A percentile compares a stretch with the other conserved stretches of the same genome.
phyloP scores from a whole-genome alignment of 2,113 vertebrate species.

The Oplegnathus fasciatus region DNA sequence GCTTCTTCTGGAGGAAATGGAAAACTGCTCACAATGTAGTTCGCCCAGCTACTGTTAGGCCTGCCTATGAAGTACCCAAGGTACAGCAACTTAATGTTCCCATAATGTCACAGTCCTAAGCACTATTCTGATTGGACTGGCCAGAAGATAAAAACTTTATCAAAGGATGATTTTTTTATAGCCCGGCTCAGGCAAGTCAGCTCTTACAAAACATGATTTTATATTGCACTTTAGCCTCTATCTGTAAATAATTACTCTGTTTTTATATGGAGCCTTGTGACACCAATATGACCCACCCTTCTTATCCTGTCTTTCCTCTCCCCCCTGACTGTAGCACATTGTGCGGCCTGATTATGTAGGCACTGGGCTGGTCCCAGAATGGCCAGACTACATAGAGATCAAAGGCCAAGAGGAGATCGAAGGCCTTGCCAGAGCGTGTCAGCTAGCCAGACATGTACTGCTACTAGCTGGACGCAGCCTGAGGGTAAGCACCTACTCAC shows the following conservation, averaged over 20 bases:
- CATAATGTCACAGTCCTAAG: background rate
- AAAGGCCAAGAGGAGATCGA: conserved; percentile 96
- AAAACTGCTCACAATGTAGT: conserved; percentile 76
- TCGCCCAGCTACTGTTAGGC: conserved; percentile 77
- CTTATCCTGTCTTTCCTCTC: background rate
- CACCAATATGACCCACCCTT: background rate
- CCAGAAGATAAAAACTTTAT: background rate
- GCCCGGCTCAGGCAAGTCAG: background rate
- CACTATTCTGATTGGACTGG: background rate
- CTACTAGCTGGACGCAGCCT: conserved; percentile 90
- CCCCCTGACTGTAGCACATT: conserved; percentile 89
- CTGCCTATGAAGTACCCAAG: conserved; percentile 82
- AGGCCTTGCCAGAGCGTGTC: conserved; percentile 92
- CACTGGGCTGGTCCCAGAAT: conserved; percentile 90
- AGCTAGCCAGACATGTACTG: conserved; percentile 92
- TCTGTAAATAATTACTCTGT: background rate
- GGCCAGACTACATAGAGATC: conserved; percentile 96
- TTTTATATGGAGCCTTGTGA: background rate
- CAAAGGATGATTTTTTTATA: too few species aligned
- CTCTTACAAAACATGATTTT: background rate
- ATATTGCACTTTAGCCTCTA: background rate
- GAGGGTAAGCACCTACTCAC: conserved; percentile 84
- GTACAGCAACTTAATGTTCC: conserved; percentile 52
- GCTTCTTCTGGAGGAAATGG: conserved; percentile 85
- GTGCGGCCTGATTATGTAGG: conserved; percentile 95